Evolutionary conservation across 2,888 invertebrate genomes (phyloP).

Genomic region (Zele albiditarsus): DNA sequence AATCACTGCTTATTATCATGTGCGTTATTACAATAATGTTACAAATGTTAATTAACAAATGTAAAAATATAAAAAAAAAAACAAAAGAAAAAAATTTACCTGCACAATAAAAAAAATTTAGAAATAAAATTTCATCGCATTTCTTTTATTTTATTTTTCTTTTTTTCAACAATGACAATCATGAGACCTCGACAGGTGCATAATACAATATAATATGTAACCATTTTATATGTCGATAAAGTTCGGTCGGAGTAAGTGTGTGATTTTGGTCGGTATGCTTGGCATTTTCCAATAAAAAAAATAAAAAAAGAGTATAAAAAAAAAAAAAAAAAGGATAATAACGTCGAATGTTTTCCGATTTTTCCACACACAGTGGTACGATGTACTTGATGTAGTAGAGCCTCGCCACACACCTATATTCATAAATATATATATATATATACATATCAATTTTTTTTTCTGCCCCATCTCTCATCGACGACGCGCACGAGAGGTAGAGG

Average conservation of each 20-base stretch:
- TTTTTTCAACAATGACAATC: background rate
- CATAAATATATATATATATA: background rate
- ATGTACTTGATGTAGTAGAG: slow-evolving; percentile 53
- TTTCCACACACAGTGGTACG: slow-evolving; percentile 49
- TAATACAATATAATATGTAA: slow-evolving; percentile 22
- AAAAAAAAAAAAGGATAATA: slow-evolving; percentile 61
- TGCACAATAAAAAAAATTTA: background rate
- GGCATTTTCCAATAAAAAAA: slow-evolving; percentile 20
- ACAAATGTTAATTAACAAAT: no score
- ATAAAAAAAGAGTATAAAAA: slow-evolving; percentile 58
- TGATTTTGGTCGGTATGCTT: slow-evolving; percentile 15
- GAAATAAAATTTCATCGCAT: background rate
- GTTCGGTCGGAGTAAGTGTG: slow-evolving; percentile 22
- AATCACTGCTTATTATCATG: no score
- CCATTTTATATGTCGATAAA: slow-evolving; percentile 23
- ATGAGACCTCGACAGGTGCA: slow-evolving; percentile 14
- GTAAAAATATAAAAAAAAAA: background rate
- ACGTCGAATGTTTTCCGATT: slow-evolving; percentile 61
- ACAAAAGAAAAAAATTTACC: background rate
- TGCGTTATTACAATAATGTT: no score
- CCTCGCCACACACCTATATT: slow-evolving; percentile 33
- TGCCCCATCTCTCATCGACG: background rate
- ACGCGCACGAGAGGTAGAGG: background rate
- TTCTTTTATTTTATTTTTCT: background rate
- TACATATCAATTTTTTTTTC: no score